Percentiles rank a stretch among this genome's conserved stretches.
Conservation (phyloP, 2,113 vertebrate genomes). For the Pelusios castaneus region DNA sequence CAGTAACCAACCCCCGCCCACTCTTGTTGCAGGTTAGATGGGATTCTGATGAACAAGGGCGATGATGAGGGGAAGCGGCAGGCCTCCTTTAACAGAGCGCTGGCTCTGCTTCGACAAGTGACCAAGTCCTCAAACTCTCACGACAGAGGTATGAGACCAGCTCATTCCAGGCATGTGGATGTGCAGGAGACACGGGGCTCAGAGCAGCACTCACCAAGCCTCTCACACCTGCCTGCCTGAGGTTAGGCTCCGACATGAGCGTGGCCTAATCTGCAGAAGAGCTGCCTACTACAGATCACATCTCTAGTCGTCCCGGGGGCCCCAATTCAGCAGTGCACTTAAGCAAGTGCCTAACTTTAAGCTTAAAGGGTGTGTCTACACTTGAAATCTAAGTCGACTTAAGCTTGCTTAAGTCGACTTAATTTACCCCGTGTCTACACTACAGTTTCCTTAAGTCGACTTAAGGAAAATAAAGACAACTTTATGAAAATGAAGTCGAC, state of each 20-base stretch:
- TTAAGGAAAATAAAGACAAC: too few relatives aligned
- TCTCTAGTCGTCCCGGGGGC: background rate
- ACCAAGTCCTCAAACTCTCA: constrained; percentile 77
- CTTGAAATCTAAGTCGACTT: too few relatives aligned
- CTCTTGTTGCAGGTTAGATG: constrained; percentile 76
- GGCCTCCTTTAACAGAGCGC: constrained; percentile 80
- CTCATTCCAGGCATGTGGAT: background rate
- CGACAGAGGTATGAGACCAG: constrained; percentile 75
- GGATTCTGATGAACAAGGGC: constrained; percentile 79
- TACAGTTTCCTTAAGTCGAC: too few relatives aligned
- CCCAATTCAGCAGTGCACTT: background rate
- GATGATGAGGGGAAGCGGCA: constrained; percentile 80
- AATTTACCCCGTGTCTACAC: too few relatives aligned
- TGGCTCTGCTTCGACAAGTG: constrained; percentile 81
- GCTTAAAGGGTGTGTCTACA: too few relatives aligned
- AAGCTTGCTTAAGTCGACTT: too few relatives aligned
- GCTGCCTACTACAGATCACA: background rate
- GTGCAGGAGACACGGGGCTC: background rate
- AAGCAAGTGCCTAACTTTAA: background rate
- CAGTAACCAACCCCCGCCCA: background rate
- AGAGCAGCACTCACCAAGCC: background rate
- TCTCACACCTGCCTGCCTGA: background rate
- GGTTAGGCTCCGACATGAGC: background rate
- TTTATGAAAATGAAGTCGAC: too few relatives aligned
- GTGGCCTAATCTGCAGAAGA: background rate